These are phyloP conservation scores for Melanargia galathea DNA, from an alignment of 2,888 invertebrate genomes.

Conservation along the genomic window DNA sequence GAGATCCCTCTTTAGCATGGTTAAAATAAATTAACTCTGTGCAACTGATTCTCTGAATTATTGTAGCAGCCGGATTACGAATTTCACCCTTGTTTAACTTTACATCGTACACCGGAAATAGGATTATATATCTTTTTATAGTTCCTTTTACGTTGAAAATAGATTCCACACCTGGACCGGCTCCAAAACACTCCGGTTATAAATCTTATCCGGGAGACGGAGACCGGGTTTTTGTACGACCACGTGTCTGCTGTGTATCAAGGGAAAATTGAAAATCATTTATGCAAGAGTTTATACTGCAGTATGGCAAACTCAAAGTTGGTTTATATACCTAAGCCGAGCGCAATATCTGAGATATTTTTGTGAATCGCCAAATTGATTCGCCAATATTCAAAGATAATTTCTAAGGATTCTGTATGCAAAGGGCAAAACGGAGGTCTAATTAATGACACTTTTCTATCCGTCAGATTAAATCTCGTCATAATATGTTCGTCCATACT, in stretches of 20 bases:
- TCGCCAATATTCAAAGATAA: neutral
- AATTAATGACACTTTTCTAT: too few relatives aligned
- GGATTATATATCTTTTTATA: constrained; percentile 12
- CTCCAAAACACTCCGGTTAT: constrained; percentile 26
- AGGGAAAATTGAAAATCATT: constrained; percentile 28
- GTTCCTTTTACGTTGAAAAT: constrained; percentile 23
- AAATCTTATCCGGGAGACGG: constrained; percentile 25
- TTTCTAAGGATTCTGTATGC: too few relatives aligned
- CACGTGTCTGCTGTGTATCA: constrained; percentile 26
- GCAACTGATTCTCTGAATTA: neutral
- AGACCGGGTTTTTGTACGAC: constrained; percentile 23
- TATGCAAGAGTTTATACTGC: constrained; percentile 25
- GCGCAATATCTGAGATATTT: constrained; percentile 22
- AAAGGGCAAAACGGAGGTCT: too few relatives aligned
- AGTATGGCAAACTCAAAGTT: neutral
- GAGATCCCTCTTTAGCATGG: neutral
- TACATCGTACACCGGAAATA: neutral
- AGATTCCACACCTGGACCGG: constrained; percentile 25
- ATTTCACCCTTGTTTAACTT: constrained; percentile 19
- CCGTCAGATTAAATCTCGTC: too few relatives aligned
- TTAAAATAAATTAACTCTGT: neutral
- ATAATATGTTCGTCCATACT: too few relatives aligned
- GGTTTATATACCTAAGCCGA: constrained; percentile 4
- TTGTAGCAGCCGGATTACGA: neutral
- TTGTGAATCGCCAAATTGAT: neutral